phyloP scores from a whole-genome alignment of 2,888 invertebrate species.

The Silvanus unidentatus region DNA sequence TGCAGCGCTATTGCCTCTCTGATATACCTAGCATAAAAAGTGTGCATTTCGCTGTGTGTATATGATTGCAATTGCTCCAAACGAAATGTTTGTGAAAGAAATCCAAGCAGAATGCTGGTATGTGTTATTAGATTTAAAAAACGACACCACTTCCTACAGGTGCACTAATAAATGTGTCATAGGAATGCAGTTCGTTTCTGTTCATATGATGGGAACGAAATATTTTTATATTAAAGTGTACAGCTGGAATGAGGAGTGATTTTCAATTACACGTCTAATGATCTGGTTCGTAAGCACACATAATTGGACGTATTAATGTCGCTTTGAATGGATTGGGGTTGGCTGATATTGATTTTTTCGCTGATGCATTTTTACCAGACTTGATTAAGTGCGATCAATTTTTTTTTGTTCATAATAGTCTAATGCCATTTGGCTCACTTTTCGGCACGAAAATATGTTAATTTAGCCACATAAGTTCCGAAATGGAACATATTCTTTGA shows the following conservation, averaged over 20 bases:
- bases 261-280: slow-evolving; percentile 1
- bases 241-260: slow-evolving; percentile 3
- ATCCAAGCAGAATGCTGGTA: slow-evolving; percentile 28
- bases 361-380: no score
- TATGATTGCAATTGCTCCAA: no score
- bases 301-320: neutral
- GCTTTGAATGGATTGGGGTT: no score
- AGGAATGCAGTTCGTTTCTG: slow-evolving; percentile 22
- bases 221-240: slow-evolving; percentile 11
- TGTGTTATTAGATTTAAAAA: slow-evolving; percentile 23
- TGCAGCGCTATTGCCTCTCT: neutral
- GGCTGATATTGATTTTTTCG: no score
- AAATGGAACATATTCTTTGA: slow-evolving; percentile 13
- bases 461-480: slow-evolving; percentile 8
- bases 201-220: slow-evolving; percentile 19
- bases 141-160: slow-evolving; percentile 26
- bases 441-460: slow-evolving; percentile 8
- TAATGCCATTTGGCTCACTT: no score
- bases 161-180: slow-evolving; percentile 29
- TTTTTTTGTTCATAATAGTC: no score
- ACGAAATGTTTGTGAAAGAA: slow-evolving; percentile 11
- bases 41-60: no score
- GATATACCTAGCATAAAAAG: no score
- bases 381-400: no score
- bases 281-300: neutral